These are phyloP conservation scores for Echinometra lucunter DNA, from an alignment of 53 echinoderm and acorn worm genomes.

Conservation along the genomic window DNA sequence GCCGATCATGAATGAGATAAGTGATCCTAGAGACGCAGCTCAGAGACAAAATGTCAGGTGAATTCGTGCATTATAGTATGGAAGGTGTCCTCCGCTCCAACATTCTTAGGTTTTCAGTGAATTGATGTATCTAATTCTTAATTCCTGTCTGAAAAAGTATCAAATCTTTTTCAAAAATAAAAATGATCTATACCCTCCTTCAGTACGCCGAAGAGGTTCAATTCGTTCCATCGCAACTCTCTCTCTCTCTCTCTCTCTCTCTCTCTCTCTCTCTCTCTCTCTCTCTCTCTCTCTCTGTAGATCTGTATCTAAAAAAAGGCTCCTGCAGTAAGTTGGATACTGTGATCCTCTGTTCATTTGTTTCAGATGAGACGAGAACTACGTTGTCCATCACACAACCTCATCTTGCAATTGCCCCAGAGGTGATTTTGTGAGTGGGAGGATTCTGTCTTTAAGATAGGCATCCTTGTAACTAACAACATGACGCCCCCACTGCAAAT, in stretches of 20 bases:
- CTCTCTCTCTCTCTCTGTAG: too few relatives aligned
- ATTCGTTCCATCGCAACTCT: too few relatives aligned
- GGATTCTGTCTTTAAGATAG: background rate
- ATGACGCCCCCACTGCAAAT: background rate
- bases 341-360: too few relatives aligned
- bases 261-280: too few relatives aligned
- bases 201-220: too few relatives aligned
- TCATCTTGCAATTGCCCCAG: background rate
- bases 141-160: background rate
- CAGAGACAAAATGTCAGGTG: slow-evolving; percentile 19
- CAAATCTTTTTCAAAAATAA: background rate
- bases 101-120: background rate
- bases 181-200: too few relatives aligned
- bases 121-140: background rate
- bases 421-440: slow-evolving; percentile 5
- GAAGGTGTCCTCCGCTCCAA: background rate
- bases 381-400: background rate
- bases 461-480: background rate
- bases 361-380: background rate
- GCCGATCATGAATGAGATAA: slow-evolving; percentile 35
- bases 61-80: background rate
- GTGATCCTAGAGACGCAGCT: background rate
- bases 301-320: too few relatives aligned
- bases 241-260: too few relatives aligned
- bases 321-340: too few relatives aligned